Evolutionary conservation across 2,797 vertebrate species (phyloP), one percentile per base, ranked within the genome.

Genomic region (Denticeps clupeoides): DNA sequence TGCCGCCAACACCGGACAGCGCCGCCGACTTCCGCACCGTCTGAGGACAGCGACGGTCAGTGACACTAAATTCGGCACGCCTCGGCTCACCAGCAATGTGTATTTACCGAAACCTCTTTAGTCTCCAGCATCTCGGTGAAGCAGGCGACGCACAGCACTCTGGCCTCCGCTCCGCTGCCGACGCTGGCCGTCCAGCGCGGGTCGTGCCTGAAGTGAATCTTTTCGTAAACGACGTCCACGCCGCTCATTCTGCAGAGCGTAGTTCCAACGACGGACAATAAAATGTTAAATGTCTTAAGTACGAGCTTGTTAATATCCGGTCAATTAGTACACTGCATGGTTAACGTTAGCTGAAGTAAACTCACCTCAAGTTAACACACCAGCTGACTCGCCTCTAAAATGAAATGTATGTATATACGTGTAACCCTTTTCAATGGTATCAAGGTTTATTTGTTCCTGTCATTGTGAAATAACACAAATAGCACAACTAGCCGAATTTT

Each of bases 131-230:
- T 83, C 61, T 94, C 87, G 29, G 87, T 59, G 0, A 81, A 69
- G 44, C 92, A 96, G 21, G 89, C 85, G 48, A 91, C 60, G 48
- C 92, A 96, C 8, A 90, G 59, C 9, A 63, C 65, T 9, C 61
- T 53, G 0, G 69, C 68, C 3, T 58, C 70, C 0, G 59, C 11
- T 26, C 24, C 51, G 0, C 64, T 45, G 13, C 58, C 69, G 21
- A 74, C 33, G 4, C 52, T 53, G 12, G 58, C 60, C 21, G 63
- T 70, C 87, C 89, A 91, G 2, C 69, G 70, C 0, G 63, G 12
- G 24, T 84, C 85, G 4, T 96, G 92, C 12, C 62, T 69, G 6
- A 56, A 60, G 56, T 88, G 87, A 2, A 64, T 29, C 18, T 41
- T 69, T 10, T 79, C 78, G 26, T 72, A 68, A 1, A 69, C 25